Percentiles rank a stretch among this genome's conserved stretches.
phyloP scores from a whole-genome alignment of 2,797 vertebrate genomes.

The Cryptoblepharus egeriae region DNA sequence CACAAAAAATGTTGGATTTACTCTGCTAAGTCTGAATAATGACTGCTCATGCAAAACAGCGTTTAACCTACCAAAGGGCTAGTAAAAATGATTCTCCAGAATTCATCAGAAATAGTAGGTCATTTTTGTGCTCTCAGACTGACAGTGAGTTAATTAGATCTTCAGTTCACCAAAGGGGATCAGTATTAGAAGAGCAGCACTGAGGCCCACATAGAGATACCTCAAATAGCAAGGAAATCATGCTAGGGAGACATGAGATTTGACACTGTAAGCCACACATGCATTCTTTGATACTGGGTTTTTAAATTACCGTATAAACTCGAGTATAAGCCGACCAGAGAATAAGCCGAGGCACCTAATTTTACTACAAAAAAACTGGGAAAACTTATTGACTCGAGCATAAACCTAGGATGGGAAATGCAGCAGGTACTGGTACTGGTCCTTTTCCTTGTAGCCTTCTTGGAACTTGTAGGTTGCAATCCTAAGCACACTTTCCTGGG shows the following conservation, averaged over 20 bases:
- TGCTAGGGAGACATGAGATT: neutral
- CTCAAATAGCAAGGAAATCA: neutral
- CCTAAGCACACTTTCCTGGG: no score
- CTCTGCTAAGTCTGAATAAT: slow-evolving; percentile 64
- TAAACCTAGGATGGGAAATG: no score
- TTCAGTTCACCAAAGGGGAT: slow-evolving; percentile 38
- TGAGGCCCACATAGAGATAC: neutral
- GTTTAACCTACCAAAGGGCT: slow-evolving; percentile 61
- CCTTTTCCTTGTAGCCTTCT: no score
- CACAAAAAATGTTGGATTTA: slow-evolving; percentile 67
- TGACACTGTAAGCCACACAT: neutral
- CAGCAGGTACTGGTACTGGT: no score
- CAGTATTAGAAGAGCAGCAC: slow-evolving; percentile 2
- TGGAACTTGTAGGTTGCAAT: no score
- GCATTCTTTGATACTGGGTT: neutral
- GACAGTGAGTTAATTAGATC: slow-evolving; percentile 55
- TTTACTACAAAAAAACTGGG: no score
- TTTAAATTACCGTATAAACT: no score
- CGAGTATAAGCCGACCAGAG: no score
- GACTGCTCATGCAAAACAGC: slow-evolving; percentile 17
- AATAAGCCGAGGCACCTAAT: no score
- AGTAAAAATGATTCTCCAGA: slow-evolving; percentile 69
- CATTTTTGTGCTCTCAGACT: slow-evolving; percentile 47
- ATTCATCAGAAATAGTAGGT: slow-evolving; percentile 35
- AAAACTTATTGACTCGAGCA: no score